Base-by-base conservation (phyloP, 2,113 vertebrate species). In the Pteruthius melanotis region DNA sequence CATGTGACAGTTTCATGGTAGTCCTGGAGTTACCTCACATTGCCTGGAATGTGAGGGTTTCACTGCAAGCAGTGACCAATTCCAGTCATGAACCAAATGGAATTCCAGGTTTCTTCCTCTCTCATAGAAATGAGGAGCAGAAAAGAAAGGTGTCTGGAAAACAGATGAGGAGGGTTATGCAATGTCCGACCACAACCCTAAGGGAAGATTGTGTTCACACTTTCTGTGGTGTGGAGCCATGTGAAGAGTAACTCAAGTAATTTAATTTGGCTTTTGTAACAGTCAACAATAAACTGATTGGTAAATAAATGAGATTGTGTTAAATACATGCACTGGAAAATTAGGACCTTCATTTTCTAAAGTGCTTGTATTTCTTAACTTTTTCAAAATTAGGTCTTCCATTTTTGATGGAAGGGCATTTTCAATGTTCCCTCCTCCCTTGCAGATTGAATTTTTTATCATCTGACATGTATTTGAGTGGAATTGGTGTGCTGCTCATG, bases 21-120 rank as follows among this genome's bases (percentile, higher is more conserved):
- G 24, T n/a, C n/a, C n/a, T n/a, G n/a, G n/a, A n/a, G n/a, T n/a
- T n/a, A n/a, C n/a, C n/a, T n/a, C n/a, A n/a, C n/a, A n/a, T n/a
- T n/a, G n/a, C n/a, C n/a, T 57, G n/a, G 45, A 56, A 53, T 20
- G 40, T 23, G 40, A 61, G 42, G 23, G 24, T 69, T 89, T 71
- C 45, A 45, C 23, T 24, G 33, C 40, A 47, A 23, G 23, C 40
- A 60, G n/a, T 42, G 69, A 49, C 27, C 50, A 69, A 56, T 50
- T 9, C 30, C 52, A 57, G 42, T 23, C 76, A 18, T 3, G 40
- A n/a, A 70, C 21, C 0, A 0, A 79, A 26, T 0, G 0, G 45
- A 89, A 76, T 28, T 68, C 17, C 24, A 7, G 10, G 33, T 14
- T 61, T 35, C 22, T 53, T 61, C 35, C 4, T n/a, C 27, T 35